phyloP scores from a whole-genome alignment of 2,888 invertebrate species.

The Diploptera punctata region DNA sequence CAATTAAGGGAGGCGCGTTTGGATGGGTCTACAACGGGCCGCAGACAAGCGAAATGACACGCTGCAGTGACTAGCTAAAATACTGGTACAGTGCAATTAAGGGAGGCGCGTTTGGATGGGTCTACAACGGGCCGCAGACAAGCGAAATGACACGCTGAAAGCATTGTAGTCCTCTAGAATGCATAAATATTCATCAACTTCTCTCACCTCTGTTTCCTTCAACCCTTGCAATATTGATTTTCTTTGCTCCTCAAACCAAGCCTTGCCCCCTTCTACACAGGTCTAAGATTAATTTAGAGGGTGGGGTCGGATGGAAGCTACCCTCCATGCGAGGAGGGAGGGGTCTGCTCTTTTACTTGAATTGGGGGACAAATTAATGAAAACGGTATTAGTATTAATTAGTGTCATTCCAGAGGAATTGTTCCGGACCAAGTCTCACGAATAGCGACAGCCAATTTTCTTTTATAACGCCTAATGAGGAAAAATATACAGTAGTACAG shows the following conservation, averaged over 20 bases:
- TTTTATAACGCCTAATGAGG: too few relatives aligned
- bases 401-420: not conserved
- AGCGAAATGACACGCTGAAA: constrained; percentile 2
- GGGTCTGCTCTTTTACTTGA: not conserved
- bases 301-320: not conserved
- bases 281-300: constrained; percentile 25
- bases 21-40: too few relatives aligned
- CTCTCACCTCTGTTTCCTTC: constrained; percentile 14
- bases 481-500: too few relatives aligned
- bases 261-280: not conserved
- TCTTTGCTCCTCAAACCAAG: not conserved
- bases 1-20: too few relatives aligned
- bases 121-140: too few relatives aligned
- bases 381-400: not conserved
- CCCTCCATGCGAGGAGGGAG: not conserved
- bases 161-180: not conserved
- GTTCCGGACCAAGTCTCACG: too few relatives aligned
- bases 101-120: too few relatives aligned
- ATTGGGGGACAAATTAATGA: not conserved
- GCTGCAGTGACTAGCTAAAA: too few relatives aligned
- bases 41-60: too few relatives aligned
- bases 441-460: too few relatives aligned
- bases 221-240: constrained; percentile 20
- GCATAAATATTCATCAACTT: constrained; percentile 38
- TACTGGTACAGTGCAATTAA: too few relatives aligned